These are phyloP conservation scores for Echiichthys vipera DNA, from an alignment of 2,797 vertebrate species.

Conservation along the genomic window DNA sequence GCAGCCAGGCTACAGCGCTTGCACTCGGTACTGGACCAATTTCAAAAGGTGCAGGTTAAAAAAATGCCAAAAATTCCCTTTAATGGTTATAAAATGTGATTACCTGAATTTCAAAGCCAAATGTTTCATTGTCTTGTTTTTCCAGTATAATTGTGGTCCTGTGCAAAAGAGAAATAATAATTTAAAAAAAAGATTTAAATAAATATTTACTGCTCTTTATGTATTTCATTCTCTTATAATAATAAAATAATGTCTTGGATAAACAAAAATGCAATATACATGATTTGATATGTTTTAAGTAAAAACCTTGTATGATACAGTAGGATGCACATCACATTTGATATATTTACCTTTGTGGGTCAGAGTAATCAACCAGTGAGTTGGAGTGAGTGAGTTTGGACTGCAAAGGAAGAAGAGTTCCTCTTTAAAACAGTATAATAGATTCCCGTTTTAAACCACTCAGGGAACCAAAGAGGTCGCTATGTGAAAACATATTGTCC, in stretches of 20 bases:
- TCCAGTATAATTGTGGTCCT: slow-evolving; percentile 80
- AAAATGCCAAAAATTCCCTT: too few relatives aligned
- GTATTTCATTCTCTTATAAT: neutral
- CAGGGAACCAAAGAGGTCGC: neutral
- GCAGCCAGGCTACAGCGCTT: too few relatives aligned
- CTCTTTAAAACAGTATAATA: slow-evolving; percentile 23
- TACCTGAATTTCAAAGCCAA: slow-evolving; percentile 99
- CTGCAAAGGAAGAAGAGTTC: slow-evolving; percentile 81
- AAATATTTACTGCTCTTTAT: neutral
- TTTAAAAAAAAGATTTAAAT: slow-evolving; percentile 7
- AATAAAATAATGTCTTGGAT: neutral
- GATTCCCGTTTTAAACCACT: slow-evolving; percentile 2
- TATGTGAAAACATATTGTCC: slow-evolving; percentile 7
- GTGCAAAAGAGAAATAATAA: slow-evolving; percentile 31
- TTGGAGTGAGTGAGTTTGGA: slow-evolving; percentile 79
- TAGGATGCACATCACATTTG: neutral
- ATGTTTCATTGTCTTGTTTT: slow-evolving; percentile 93
- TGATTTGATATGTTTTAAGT: neutral
- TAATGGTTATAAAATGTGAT: neutral
- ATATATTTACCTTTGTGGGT: slow-evolving; percentile 90
- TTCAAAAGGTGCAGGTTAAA: too few relatives aligned
- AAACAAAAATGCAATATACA: neutral
- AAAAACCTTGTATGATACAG: neutral
- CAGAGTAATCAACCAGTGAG: slow-evolving; percentile 86
- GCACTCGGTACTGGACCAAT: too few relatives aligned